Conservation (phyloP, 2,113 vertebrate species). For the Turdus rufiventris region DNA sequence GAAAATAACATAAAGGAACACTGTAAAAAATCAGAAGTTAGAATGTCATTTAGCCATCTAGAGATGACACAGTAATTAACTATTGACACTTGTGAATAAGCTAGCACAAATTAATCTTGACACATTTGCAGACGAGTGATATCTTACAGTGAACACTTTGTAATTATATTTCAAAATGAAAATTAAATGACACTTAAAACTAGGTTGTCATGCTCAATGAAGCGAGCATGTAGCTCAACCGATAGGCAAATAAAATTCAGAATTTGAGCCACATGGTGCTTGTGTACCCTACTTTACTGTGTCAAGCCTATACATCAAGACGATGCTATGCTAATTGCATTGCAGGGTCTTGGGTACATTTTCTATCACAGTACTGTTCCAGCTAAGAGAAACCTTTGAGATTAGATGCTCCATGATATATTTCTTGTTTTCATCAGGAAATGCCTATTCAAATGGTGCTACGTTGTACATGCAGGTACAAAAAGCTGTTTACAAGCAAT, state of each 20-base stretch:
- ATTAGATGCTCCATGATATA: conserved; percentile 51
- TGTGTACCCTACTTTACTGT: conserved; percentile 74
- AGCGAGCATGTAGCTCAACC: conserved; percentile 84
- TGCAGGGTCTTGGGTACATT: conserved; percentile 53
- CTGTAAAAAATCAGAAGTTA: conserved; percentile 88
- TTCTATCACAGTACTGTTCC: conserved; percentile 42
- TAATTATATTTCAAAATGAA: conserved; percentile 99
- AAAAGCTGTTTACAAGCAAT: conserved; percentile 17
- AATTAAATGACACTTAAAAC: conserved; percentile 99
- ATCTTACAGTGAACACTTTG: conserved; percentile 99
- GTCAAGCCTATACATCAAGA: conserved; percentile 72
- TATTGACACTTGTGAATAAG: conserved; percentile 99
- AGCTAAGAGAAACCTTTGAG: conserved; percentile 56
- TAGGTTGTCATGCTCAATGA: conserved; percentile 98
- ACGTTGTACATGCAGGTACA: not conserved
- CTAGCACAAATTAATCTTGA: conserved; percentile 99
- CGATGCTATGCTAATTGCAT: conserved; percentile 71
- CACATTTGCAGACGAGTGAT: conserved; percentile 99
- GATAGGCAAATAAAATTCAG: conserved; percentile 82
- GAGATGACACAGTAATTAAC: conserved; percentile 99
- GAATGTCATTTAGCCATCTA: conserved; percentile 98
- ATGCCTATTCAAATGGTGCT: conserved; percentile 40
- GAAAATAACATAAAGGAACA: conserved; percentile 78
- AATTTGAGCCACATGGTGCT: conserved; percentile 79
- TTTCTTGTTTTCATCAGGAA: conserved; percentile 65